phyloP scores from a whole-genome alignment of 2,888 invertebrate species.

The Carcina quercana region DNA sequence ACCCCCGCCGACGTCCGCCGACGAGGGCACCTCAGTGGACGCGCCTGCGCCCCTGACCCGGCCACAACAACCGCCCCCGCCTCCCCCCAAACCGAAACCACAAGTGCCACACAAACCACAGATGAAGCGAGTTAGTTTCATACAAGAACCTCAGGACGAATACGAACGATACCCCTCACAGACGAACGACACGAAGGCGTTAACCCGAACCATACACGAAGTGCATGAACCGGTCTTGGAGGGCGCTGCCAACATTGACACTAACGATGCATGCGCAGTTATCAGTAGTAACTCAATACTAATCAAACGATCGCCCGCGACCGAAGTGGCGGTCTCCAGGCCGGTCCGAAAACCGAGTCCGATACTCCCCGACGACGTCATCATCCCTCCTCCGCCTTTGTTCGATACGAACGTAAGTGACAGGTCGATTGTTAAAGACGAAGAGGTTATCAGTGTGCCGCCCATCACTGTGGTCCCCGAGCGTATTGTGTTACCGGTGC shows the following conservation, averaged over 20 bases:
- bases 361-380: constrained; percentile 58
- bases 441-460: constrained; percentile 36
- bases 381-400: constrained; percentile 67
- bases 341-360: constrained; percentile 42
- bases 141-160: constrained; percentile 42
- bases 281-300: constrained; percentile 47
- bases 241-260: constrained; percentile 31
- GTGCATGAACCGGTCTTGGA: constrained; percentile 41
- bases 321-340: constrained; percentile 42
- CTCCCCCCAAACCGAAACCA: constrained; percentile 53
- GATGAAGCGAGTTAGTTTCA: constrained; percentile 70
- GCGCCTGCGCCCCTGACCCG: constrained; percentile 30
- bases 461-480: constrained; percentile 58
- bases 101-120: constrained; percentile 67
- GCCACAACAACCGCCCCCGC: constrained; percentile 40
- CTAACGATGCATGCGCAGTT: constrained; percentile 68
- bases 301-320: constrained; percentile 47
- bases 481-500: constrained; percentile 52
- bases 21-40: constrained; percentile 33
- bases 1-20: constrained; percentile 21
- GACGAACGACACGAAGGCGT: constrained; percentile 35
- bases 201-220: constrained; percentile 37
- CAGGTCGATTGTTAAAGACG: constrained; percentile 35
- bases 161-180: constrained; percentile 29
- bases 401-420: constrained; percentile 63